Conservation (phyloP, 2,113 vertebrate genomes). For the Albula glossodonta region DNA sequence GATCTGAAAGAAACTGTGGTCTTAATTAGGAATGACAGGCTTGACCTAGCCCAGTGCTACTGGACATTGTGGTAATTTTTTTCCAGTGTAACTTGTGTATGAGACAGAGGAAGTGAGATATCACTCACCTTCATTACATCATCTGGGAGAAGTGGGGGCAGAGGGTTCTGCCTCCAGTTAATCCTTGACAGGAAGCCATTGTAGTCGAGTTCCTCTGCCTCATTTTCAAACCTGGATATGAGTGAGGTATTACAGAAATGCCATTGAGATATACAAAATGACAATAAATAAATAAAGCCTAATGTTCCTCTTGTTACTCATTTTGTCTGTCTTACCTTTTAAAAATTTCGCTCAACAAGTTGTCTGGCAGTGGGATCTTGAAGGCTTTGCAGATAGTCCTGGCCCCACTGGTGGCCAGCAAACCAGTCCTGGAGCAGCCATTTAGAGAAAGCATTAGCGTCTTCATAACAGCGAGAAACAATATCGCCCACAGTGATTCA, state of each 20-base stretch:
- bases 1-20: slow-evolving; percentile 39
- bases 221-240: slow-evolving; percentile 68
- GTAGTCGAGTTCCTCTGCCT: slow-evolving; percentile 76
- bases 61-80: not conserved
- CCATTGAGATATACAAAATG: not conserved
- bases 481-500: not conserved
- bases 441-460: not conserved
- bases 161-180: slow-evolving; percentile 79
- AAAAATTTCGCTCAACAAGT: slow-evolving; percentile 73
- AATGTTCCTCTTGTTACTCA: not conserved
- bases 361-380: slow-evolving; percentile 75
- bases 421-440: slow-evolving; percentile 65
- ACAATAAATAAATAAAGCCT: not conserved
- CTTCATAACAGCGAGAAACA: not conserved
- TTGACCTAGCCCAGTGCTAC: slow-evolving; percentile 30
- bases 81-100: not conserved
- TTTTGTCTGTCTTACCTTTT: slow-evolving; percentile 67
- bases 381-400: slow-evolving; percentile 81
- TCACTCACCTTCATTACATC: slow-evolving; percentile 70
- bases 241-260: not conserved
- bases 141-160: slow-evolving; percentile 44
- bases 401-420: slow-evolving; percentile 66
- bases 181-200: slow-evolving; percentile 71
- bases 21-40: slow-evolving; percentile 30
- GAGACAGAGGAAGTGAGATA: not conserved